phyloP scores from a whole-genome alignment of 2,888 invertebrate species.

The Drosophila borborema region DNA sequence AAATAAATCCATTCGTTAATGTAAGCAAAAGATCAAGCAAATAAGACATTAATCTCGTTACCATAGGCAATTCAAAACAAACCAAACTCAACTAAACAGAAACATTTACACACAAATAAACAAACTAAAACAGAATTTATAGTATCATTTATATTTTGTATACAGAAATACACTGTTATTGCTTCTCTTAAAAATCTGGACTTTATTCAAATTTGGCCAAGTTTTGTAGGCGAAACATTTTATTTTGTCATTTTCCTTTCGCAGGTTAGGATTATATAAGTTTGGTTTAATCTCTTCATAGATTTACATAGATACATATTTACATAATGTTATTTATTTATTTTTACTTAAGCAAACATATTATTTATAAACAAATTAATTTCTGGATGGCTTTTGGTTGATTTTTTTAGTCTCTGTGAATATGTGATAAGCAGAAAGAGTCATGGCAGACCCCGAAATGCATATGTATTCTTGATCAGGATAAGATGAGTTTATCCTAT shows the following conservation, averaged over 20 bases:
- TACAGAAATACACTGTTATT: background rate
- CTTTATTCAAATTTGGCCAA: background rate
- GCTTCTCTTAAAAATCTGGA: background rate
- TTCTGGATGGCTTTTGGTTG: too few relatives aligned
- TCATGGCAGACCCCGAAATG: too few relatives aligned
- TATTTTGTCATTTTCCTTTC: too few relatives aligned
- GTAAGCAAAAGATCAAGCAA: slow-evolving; percentile 1
- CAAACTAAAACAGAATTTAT: background rate
- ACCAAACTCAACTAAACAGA: background rate
- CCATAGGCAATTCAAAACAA: background rate
- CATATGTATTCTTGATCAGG: too few relatives aligned
- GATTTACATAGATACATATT: background rate
- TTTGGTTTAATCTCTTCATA: background rate
- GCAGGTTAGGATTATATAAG: too few relatives aligned
- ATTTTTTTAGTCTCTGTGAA: too few relatives aligned
- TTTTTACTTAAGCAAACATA: too few relatives aligned
- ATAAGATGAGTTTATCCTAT: too few relatives aligned
- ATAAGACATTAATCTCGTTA: slow-evolving; percentile 1
- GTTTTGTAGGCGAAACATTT: background rate
- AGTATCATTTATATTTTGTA: background rate
- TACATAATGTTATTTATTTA: too few relatives aligned
- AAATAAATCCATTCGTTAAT: slow-evolving; percentile 11
- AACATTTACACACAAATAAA: slow-evolving; percentile 5
- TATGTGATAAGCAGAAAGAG: too few relatives aligned
- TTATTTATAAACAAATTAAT: too few relatives aligned